Evolutionary conservation across 2,797 vertebrate species (phyloP), one percentile per base, ranked within the genome.

Genomic region (Channa striata): DNA sequence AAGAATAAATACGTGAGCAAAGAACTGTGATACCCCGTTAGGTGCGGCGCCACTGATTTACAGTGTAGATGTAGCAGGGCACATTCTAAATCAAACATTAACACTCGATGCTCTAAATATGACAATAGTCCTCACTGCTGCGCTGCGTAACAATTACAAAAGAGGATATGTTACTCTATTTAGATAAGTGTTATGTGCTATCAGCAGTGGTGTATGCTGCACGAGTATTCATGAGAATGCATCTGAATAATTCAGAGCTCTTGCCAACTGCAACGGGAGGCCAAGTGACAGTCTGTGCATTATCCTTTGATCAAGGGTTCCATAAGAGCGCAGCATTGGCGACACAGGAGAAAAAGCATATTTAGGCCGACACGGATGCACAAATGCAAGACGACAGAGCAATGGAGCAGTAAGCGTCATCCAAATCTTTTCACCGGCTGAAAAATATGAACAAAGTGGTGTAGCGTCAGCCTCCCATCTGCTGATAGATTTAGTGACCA

Each of bases 231-330:
- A 86, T 89, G 87, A 92, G 86, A 84, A 89, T 82, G 82, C 81
- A 70, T 90, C 75, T 94, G 78, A 94, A 94, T 94, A 92, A 94
- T 93, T 93, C 90, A 91, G 64, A 87, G 87, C 87, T 85, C 86
- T 86, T 82, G 88, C 87, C 88, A 88, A 87, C 87, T 90, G 92
- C 88, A 89, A 72, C 78, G 79, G 87, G 83, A 88, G 81, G 85
- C 82, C 88, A 78, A 87, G 88, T 88, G 90, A 87, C 92, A 92
- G 91, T 89, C 86, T 88, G 87, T 85, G 85, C 91, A 90, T 92
- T 90, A 90, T 87, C 81, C 91, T 93, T 91, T 94, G 93, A 94
- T 94, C 92, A 92, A 84, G 78, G 87, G 82, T 77, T 89, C 89
- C 89, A 83, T 82, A 89, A 85, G 89, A 91, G 84, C 54, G 74